phyloP scores from a whole-genome alignment of 2,797 vertebrate species.

The Manis javanica region DNA sequence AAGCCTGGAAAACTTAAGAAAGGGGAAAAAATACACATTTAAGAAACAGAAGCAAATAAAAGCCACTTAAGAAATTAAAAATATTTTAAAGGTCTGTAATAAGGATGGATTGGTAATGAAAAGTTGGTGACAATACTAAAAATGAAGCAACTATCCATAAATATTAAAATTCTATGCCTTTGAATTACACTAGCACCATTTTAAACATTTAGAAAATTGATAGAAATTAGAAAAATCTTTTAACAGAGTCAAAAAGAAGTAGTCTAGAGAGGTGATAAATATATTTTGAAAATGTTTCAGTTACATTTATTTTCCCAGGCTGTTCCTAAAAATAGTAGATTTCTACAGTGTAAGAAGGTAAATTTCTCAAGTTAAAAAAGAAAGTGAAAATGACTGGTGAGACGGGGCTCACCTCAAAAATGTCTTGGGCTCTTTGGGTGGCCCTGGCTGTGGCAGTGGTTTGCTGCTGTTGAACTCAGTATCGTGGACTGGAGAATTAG shows the following conservation, averaged over 20 bases:
- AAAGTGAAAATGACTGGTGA: conserved; percentile 83
- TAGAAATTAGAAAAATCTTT: conserved; percentile 72
- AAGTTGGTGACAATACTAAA: conserved; percentile 78
- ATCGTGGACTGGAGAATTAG: conserved; percentile 98
- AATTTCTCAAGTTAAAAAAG: conserved; percentile 81
- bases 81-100: conserved; percentile 62
- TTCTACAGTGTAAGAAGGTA: conserved; percentile 78
- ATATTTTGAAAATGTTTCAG: conserved; percentile 76
- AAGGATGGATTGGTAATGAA: conserved; percentile 71
- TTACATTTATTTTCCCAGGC: conserved; percentile 80
- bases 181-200: conserved; percentile 74
- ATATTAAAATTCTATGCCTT: conserved; percentile 83
- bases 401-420: conserved; percentile 98
- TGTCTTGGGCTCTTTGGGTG: conserved; percentile 98
- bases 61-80: conserved; percentile 69
- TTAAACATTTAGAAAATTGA: conserved; percentile 72
- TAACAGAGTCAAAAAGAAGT: conserved; percentile 83
- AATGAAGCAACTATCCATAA: conserved; percentile 80
- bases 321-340: conserved; percentile 71
- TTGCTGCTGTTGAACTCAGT: conserved; percentile 99
- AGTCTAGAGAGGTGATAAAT: conserved; percentile 86
- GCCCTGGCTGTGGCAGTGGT: conserved; percentile 96
- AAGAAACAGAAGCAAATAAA: conserved; percentile 68
- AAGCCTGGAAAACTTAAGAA: conserved; percentile 55
- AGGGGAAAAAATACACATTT: conserved; percentile 70